phyloP scores from a whole-genome alignment of 2,797 vertebrate species.

The Orientallactaga sibirica region DNA sequence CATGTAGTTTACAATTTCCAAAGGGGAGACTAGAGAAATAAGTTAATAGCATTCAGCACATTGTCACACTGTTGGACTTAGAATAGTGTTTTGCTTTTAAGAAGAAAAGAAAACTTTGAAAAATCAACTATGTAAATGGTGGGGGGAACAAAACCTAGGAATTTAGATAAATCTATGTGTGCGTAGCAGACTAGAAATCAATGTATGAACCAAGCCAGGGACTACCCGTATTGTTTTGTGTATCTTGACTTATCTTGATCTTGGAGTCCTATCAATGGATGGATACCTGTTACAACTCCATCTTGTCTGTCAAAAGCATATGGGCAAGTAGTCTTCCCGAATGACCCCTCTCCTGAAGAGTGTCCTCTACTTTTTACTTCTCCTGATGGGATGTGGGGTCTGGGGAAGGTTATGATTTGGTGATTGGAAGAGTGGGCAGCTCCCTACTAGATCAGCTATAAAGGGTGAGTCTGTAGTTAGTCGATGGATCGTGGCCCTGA shows the following conservation, averaged over 20 bases:
- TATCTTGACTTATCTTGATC: not conserved
- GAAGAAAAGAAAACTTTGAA: not conserved
- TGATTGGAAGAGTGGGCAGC: too few species aligned
- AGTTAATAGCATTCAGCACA: not conserved
- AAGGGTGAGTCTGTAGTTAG: not conserved
- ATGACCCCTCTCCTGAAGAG: not conserved
- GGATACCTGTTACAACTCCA: not conserved
- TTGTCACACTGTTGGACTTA: not conserved
- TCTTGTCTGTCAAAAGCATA: not conserved
- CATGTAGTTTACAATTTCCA: not conserved
- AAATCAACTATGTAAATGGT: not conserved
- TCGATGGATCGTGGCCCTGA: not conserved
- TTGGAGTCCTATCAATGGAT: not conserved
- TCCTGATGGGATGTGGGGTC: not conserved
- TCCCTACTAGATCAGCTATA: accelerated
- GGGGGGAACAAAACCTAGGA: not conserved
- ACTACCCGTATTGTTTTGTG: not conserved
- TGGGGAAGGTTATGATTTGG: not conserved
- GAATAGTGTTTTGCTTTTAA: not conserved
- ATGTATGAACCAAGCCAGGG: not conserved
- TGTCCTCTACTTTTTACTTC: not conserved
- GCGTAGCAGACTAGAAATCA: not conserved
- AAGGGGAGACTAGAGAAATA: not conserved
- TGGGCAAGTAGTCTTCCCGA: not conserved
- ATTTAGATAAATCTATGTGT: not conserved